A percentile compares a stretch with the other conserved stretches of the same genome.
phyloP scores from a whole-genome alignment of 2,888 invertebrate genomes.

The Acronicta alni region DNA sequence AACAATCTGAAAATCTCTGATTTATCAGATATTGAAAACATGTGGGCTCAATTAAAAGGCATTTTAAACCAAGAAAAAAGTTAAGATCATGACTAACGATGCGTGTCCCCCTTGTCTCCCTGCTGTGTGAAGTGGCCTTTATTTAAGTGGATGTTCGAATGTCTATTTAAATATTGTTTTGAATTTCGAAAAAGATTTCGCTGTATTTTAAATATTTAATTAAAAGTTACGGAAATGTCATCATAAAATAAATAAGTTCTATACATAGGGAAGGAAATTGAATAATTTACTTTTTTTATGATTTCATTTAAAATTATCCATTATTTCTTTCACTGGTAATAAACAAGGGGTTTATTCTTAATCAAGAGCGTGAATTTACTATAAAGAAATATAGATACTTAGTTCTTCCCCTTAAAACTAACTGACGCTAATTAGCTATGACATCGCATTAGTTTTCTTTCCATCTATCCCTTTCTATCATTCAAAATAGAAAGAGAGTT shows the following conservation, averaged over 20 bases:
- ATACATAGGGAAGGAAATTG: background rate
- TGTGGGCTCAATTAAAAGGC: conserved; percentile 83
- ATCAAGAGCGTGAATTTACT: background rate
- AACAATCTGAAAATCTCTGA: conserved; percentile 75
- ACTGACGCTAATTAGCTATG: conserved; percentile 82
- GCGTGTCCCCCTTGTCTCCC: conserved; percentile 66
- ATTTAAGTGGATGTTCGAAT: conserved; percentile 66
- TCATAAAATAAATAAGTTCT: too few relatives aligned
- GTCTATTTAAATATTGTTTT: background rate
- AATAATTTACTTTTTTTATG: too few relatives aligned
- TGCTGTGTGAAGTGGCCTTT: conserved; percentile 72
- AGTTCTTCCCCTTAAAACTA: conserved; percentile 71
- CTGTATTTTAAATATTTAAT: too few relatives aligned
- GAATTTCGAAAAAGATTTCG: too few relatives aligned
- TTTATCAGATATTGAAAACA: conserved; percentile 78
- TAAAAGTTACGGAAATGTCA: too few relatives aligned
- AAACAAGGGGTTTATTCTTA: background rate
- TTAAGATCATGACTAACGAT: conserved; percentile 67
- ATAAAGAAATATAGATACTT: background rate
- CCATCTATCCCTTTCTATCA: conserved; percentile 63
- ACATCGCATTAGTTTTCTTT: conserved; percentile 78
- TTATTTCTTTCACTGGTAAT: background rate
- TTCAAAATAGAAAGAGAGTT: conserved; percentile 57
- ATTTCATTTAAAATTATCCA: background rate
- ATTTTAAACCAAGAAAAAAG: conserved; percentile 68